Conservation (phyloP, 1,140 invertebrate genomes). For the Drosophila lacertosa region DNA sequence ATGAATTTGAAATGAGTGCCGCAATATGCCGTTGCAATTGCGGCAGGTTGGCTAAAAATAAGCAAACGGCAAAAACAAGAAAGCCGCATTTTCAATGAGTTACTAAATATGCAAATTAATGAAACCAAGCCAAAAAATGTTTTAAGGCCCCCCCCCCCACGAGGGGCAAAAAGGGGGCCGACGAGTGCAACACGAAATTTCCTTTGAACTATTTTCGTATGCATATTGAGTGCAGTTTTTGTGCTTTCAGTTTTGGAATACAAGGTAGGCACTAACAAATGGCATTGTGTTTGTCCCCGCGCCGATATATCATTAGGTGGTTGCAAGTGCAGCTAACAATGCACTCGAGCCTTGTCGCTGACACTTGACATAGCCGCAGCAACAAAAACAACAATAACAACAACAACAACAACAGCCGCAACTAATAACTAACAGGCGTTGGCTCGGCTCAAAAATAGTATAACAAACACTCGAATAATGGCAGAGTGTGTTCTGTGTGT, state of each 20-base stretch:
- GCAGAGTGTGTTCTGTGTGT: constrained; percentile 6
- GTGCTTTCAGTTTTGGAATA: constrained; percentile 9
- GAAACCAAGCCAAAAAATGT: constrained; percentile 53
- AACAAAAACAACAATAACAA: constrained; percentile 58
- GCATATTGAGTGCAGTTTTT: constrained; percentile 46
- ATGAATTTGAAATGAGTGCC: constrained; percentile 72
- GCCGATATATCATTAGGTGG: constrained; percentile 17
- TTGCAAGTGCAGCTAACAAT: constrained; percentile 29
- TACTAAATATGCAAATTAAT: constrained; percentile 78
- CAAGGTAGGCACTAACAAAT: constrained; percentile 51
- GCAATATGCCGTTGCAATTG: constrained; percentile 32
- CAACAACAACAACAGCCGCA: constrained; percentile 60
- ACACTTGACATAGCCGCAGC: constrained; percentile 76
- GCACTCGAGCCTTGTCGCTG: constrained; percentile 49
- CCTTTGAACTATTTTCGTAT: constrained; percentile 75
- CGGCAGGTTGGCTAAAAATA: constrained; percentile 59
- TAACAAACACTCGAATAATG: constrained; percentile 42
- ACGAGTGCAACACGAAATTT: constrained; percentile 1
- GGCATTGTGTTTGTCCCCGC: constrained; percentile 3
- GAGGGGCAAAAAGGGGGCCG: constrained; percentile 29
- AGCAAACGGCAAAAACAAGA: constrained; percentile 40
- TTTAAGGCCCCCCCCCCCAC: constrained; percentile 12
- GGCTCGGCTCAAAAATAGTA: constrained; percentile 28
- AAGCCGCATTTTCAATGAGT: constrained; percentile 56
- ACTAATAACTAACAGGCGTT: constrained; percentile 70